Base-by-base conservation (phyloP, 1,140 invertebrate species). In the Halesus radiatus region DNA sequence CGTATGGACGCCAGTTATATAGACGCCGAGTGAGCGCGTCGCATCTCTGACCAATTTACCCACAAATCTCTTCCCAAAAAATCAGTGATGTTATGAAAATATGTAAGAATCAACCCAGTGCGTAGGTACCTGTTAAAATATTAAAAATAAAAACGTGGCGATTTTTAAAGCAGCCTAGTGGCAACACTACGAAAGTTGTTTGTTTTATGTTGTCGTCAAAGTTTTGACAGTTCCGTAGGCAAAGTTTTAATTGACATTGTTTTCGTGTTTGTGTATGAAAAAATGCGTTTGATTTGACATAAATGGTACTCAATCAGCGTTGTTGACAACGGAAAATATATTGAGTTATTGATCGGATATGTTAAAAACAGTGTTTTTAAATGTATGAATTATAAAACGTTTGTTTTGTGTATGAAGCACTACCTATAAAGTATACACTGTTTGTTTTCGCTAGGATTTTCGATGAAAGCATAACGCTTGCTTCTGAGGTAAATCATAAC, bases 31-130 rank as follows among this genome's bases (percentile, higher is more conserved):
- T 22, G 66, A 50, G 37, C 66, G 66, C 29, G 32, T 18, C 66
- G 22, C 66, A 45, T 50, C 37, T 70, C 62, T 70, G 37, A 70
- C 37, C 18, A 22, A 20, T 18, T 70, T 50, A 70, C 66, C 37
- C 8, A 70, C 32, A 70, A 45, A 50, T 70, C 18, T 15, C 37
- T 37, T 6, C 37, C 6, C 37, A 16, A 13, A 32, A 64, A 32
- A 29, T 22, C 1, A 22, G 7, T 60, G 18, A 60, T 22, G 3
- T 60, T 20, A 20, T 60, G 10, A 58, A 60, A 60, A 60, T 13
- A 45, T 7, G 7, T 22, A 23, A 60, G 18, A 60, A 22, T 23
- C 56, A 10, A 18, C 56, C 18, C 20, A 23, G 20, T 60, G 18
- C 20, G 18, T 23, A 23, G 8, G 20, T 60, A 20, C 18, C 8